phyloP scores from a whole-genome alignment of 2,113 vertebrate genomes.

The Glaucomys volans region DNA sequence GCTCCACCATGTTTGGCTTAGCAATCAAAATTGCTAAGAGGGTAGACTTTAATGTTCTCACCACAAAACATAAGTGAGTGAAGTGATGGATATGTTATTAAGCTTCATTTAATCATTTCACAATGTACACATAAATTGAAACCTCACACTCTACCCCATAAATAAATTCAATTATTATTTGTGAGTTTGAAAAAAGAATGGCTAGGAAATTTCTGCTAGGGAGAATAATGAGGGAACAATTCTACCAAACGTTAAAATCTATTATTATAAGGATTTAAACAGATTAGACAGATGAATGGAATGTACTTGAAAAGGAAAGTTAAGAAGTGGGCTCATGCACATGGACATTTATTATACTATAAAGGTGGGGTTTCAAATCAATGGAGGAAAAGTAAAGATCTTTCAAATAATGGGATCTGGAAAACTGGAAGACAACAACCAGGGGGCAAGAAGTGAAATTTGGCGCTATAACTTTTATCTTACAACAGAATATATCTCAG shows the following conservation, averaged over 20 bases:
- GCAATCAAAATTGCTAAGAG: too few relatives aligned
- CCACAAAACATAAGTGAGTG: not conserved
- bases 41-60: not conserved
- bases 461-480: not conserved
- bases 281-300: not conserved
- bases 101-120: not conserved
- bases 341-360: not conserved
- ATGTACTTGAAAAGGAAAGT: not conserved
- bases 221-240: not conserved
- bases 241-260: not conserved
- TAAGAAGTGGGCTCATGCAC: not conserved
- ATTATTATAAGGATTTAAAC: not conserved
- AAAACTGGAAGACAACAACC: not conserved
- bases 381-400: not conserved
- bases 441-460: not conserved
- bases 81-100: not conserved
- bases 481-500: not conserved
- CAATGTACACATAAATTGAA: not conserved
- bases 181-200: not conserved
- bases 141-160: not conserved
- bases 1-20: too few relatives aligned
- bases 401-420: not conserved
- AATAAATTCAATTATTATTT: not conserved
- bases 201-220: not conserved
- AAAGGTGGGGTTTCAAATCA: not conserved